Evolutionary conservation across 2,888 invertebrate species (phyloP).

Genomic region (Taphrorychus bicolor): DNA sequence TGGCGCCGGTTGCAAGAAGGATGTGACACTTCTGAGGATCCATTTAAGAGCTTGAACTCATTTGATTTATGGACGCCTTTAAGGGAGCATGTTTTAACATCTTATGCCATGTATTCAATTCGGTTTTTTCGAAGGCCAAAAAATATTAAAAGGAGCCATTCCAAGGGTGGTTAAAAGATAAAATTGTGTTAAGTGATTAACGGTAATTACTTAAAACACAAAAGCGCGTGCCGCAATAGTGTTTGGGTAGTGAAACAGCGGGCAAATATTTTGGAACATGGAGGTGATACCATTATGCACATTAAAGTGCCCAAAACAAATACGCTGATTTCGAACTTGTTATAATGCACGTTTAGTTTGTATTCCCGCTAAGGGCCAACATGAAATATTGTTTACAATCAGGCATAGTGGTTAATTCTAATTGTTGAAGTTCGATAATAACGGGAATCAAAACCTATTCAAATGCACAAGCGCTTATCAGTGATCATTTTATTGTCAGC

Average conservation of each 20-base stretch:
- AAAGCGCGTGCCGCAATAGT: background rate
- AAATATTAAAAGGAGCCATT: too few species aligned
- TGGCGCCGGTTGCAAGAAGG: constrained; percentile 1
- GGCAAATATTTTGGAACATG: background rate
- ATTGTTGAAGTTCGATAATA: background rate
- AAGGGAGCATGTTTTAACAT: too few species aligned
- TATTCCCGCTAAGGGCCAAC: background rate
- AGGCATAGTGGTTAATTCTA: background rate
- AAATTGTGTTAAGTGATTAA: too few species aligned
- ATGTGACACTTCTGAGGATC: constrained; percentile 7
- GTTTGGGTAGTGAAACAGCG: background rate
- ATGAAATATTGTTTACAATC: background rate
- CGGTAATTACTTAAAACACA: background rate
- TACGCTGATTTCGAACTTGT: constrained; percentile 6
- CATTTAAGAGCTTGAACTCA: background rate
- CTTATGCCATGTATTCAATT: too few species aligned
- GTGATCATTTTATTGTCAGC: background rate
- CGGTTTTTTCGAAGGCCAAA: too few species aligned
- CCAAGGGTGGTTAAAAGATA: too few species aligned
- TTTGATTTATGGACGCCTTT: background rate
- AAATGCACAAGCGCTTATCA: background rate
- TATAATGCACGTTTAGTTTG: constrained; percentile 7
- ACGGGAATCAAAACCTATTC: background rate
- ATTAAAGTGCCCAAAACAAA: background rate
- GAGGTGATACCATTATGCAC: background rate